Percentiles rank a stretch among this genome's conserved stretches.
These are phyloP conservation scores for Patiria pectinifera DNA, from an alignment of 53 echinoderm and acorn worm genomes.

Conservation along the genomic window DNA sequence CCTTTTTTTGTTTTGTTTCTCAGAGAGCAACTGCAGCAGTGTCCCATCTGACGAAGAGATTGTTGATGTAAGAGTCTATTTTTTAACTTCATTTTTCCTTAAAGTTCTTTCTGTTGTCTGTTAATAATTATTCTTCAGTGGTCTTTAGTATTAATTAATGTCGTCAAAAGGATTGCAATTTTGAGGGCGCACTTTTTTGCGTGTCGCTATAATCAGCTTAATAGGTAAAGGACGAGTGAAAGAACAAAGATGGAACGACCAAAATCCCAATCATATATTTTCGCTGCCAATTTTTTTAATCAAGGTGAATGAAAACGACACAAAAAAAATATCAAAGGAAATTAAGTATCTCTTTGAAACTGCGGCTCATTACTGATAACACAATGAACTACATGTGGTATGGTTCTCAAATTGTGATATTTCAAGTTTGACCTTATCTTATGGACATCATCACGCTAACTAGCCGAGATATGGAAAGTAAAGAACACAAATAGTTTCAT, in stretches of 20 bases:
- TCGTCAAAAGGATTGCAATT: too few relatives aligned
- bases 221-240: too few relatives aligned
- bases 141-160: neutral
- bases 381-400: neutral
- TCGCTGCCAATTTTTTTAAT: neutral
- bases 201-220: too few relatives aligned
- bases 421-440: neutral
- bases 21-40: slow-evolving; percentile 57
- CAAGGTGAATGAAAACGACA: neutral
- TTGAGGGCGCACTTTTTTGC: too few relatives aligned
- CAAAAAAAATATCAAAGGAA: neutral
- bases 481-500: neutral
- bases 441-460: neutral
- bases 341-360: too few relatives aligned
- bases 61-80: slow-evolving; percentile 74
- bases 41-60: slow-evolving; percentile 78
- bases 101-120: neutral
- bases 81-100: neutral
- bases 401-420: neutral
- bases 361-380: too few relatives aligned
- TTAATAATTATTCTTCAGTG: neutral
- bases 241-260: too few relatives aligned
- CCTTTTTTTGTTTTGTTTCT: neutral
- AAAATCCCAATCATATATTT: neutral
- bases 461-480: neutral